These are phyloP conservation scores for Aporophyla nigra DNA, from an alignment of 2,888 invertebrate species.

Conservation along the genomic window DNA sequence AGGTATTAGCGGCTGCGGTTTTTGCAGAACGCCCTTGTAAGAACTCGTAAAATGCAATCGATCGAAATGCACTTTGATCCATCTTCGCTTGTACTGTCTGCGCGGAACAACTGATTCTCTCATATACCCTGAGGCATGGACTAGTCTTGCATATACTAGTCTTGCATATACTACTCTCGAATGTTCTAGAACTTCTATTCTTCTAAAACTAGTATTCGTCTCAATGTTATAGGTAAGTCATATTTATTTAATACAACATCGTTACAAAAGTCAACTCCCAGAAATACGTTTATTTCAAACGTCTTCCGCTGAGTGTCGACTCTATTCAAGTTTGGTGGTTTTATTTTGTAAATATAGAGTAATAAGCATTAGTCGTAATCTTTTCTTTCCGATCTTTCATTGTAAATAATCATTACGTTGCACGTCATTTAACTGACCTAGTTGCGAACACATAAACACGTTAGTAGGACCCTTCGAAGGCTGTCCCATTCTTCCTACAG, in stretches of 20 bases:
- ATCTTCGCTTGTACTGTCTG: too few relatives aligned
- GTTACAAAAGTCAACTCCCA: background rate
- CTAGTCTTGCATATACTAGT: too few relatives aligned
- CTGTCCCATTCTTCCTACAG: slow-evolving; percentile 68
- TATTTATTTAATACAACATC: background rate
- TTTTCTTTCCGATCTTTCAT: slow-evolving; percentile 43
- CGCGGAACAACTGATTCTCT: too few relatives aligned
- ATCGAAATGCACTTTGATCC: too few relatives aligned
- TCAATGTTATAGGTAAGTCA: background rate
- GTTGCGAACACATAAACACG: slow-evolving; percentile 69
- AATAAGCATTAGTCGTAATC: slow-evolving; percentile 30
- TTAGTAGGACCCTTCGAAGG: slow-evolving; percentile 75
- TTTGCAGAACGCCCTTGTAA: too few relatives aligned
- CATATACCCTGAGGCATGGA: too few relatives aligned
- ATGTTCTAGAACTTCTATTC: too few relatives aligned
- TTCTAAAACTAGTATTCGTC: background rate
- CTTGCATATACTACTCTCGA: too few relatives aligned
- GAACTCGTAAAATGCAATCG: too few relatives aligned
- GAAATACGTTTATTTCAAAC: slow-evolving; percentile 51
- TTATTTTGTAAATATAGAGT: slow-evolving; percentile 20
- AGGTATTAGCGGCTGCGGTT: too few relatives aligned
- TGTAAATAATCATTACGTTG: slow-evolving; percentile 46
- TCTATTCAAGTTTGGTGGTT: slow-evolving; percentile 3
- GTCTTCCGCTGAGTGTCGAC: background rate
- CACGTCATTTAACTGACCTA: slow-evolving; percentile 71